Percentiles rank a stretch among this genome's conserved stretches.
Evolutionary conservation across 2,113 vertebrate species (phyloP).

Genomic region (Hippocampus comes): DNA sequence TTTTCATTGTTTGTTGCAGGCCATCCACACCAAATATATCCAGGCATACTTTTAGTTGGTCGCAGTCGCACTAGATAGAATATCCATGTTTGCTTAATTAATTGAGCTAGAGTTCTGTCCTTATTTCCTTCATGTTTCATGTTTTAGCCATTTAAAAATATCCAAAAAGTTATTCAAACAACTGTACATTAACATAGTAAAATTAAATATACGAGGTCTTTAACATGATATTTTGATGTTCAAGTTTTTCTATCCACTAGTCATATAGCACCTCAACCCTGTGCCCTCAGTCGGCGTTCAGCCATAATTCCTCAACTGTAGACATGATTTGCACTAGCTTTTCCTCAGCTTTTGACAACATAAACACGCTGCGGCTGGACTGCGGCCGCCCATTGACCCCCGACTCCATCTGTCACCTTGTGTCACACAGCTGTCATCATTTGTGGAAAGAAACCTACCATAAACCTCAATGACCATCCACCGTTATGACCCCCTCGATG

Average conservation of each 20-base stretch:
- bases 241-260: not conserved
- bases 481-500: constrained; percentile 31
- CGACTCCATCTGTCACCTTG: constrained; percentile 42
- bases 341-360: constrained; percentile 6
- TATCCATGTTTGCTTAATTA: no score
- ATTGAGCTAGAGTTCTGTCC: not conserved
- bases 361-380: constrained; percentile 6
- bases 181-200: not conserved
- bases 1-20: not conserved
- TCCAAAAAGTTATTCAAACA: not conserved
- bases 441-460: constrained; percentile 30
- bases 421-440: constrained; percentile 19
- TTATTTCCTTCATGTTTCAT: not conserved
- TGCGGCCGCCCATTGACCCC: constrained; percentile 23
- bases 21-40: not conserved
- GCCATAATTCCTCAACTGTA: constrained; percentile 18
- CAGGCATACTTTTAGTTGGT: not conserved
- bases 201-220: not conserved
- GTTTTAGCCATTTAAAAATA: not conserved
- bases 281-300: constrained; percentile 14
- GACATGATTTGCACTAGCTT: constrained; percentile 2
- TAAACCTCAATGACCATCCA: constrained; percentile 50
- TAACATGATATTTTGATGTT: not conserved
- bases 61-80: no score
- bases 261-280: constrained; percentile 2